Evolutionary conservation across 2,888 invertebrate species (phyloP), one percentile per base, ranked within the genome.

Genomic region (Ophion ellenae): DNA sequence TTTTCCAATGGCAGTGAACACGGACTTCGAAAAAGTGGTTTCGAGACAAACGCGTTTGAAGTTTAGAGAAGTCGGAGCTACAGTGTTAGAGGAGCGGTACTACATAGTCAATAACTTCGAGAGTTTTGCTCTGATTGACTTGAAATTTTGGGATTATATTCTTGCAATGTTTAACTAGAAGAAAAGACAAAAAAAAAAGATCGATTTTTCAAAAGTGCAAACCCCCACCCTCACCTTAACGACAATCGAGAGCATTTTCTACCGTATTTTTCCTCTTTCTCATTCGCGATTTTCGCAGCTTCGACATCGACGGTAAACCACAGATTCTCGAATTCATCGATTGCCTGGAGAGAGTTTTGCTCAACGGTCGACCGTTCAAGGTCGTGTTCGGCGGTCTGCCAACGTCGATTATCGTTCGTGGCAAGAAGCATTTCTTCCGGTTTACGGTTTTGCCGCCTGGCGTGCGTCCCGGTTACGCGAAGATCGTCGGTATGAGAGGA

Each of bases 371-470:
- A 89, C 96, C 97, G 1, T 97, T 97, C 90, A 96, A 96, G 91
- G 96, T 97, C 1, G 97, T 97, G 91, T 98, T 97, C 92, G 98
- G 98, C 32, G 98, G 97, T 53, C 94, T 98, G 81, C 98, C 98
- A 0, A 97, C 97, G 91, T 97, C 97, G 3, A 96, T 98, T 82
- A 95, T 95, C 79, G 95, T 98, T 2, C 96, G 96, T n/a, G 96
- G 96, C 45, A 96, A 96, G 88, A 97, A 97, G 90, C 97, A 97
- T 92, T 98, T 97, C 91, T 95, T 98, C 40, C 95, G 98, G 59
- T 97, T 98, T 93, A 97, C 97, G 0, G 96, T 97, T 0, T 93
- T 98, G 84, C 98, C 98, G 0, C 95, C 96, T 78, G 96, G 96
- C 59, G 95, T 97, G 6, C 95, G 95, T 86, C 97, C 97, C 0